Evolutionary conservation across 2,113 vertebrate species (phyloP).

Genomic region (Nesoenas mayeri): DNA sequence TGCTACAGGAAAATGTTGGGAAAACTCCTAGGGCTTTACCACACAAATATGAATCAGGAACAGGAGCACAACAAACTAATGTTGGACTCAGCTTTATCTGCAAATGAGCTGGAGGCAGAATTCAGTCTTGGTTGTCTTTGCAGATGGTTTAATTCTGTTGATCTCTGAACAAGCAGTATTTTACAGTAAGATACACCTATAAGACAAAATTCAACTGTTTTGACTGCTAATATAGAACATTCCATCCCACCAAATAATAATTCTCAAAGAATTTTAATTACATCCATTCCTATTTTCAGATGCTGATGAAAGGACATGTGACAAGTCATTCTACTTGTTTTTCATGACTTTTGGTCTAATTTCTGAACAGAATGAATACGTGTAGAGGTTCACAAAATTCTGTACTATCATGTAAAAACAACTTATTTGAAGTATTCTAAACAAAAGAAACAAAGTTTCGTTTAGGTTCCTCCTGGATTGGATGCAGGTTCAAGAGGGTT

Average conservation of each 20-base stretch:
- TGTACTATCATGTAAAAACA: background rate
- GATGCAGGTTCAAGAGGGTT: conserved; percentile 39
- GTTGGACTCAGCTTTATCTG: background rate
- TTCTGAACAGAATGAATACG: background rate
- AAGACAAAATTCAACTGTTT: background rate
- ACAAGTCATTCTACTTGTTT: background rate
- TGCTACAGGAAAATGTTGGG: background rate
- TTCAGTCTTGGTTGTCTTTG: background rate
- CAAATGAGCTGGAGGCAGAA: background rate
- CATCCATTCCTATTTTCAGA: background rate
- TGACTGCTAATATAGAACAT: background rate
- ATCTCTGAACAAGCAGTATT: background rate
- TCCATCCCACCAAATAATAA: background rate
- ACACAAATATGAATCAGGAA: background rate
- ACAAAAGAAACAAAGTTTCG: conserved; percentile 47
- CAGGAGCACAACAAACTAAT: background rate
- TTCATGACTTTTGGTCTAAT: background rate
- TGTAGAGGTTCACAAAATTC: background rate
- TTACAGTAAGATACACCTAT: background rate
- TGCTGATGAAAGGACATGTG: background rate
- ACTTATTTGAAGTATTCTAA: background rate
- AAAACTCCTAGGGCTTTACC: background rate
- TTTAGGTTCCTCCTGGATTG: conserved; percentile 3
- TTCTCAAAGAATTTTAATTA: background rate
- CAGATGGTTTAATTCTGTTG: background rate